Base-by-base conservation (phyloP, 1,140 invertebrate genomes). In the Plodia interpunctella region DNA sequence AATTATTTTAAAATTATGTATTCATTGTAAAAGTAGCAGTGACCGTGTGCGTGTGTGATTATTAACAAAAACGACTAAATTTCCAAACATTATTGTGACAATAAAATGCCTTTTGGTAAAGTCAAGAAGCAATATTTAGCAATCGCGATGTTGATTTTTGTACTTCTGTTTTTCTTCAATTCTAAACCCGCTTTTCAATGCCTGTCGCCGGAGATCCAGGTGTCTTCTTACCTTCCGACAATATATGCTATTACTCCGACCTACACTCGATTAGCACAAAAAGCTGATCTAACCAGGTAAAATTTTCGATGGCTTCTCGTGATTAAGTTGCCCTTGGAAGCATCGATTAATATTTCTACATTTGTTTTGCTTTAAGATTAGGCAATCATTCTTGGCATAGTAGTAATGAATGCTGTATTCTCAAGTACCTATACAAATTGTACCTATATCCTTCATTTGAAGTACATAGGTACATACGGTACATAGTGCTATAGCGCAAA, bases 201-300 rank as follows among this genome's bases (percentile, higher is more conserved):
- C 32, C 84, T 87, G 62, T 74, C 73, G 50, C 64, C 70, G 49
- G 91, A 91, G 65, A 44, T 10, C 10, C 38, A 44, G n/a, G 72
- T 86, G 35, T 67, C 75, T 68, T 79, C 83, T 32, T 86, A 88
- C 65, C 82, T 92, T 60, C 92, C 92, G 13, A 93, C 89, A 35
- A 96, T 98, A 70, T 98, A 96, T 88, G 94, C 96, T 5, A 95
- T 99, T 56, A 99, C 98, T 5, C 98, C 98, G 20, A 99, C 98
- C 0, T 97, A 98, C 86, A 81, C 93, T 13, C 91, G 98, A 52
- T 92, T 95, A 28, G 96, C 96, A 51, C 98, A 99, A 90, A 99
- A 98, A 89, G 98, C 98, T 15, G 98, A 99, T 83, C 90, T 99
- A 9, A 98, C 96, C 49, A 93, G 94, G 94, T 94, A 89, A 80